Base-by-base conservation (phyloP, 1,140 invertebrate genomes). In the Caenorhabditis briggsae region DNA sequence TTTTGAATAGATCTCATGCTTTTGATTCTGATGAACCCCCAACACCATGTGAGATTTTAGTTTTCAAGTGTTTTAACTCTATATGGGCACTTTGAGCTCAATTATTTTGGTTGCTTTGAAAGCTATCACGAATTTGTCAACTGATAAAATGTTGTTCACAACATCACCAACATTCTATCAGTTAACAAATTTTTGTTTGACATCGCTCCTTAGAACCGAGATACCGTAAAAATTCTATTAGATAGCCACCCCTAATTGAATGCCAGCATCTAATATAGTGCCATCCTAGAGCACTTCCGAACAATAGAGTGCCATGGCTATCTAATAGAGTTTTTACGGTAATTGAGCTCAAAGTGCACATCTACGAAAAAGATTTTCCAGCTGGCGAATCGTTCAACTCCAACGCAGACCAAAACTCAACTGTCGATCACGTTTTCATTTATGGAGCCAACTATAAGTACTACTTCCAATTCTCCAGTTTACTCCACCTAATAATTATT, bases 1-100 rank as follows among this genome's bases (percentile, higher is more conserved):
- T 92, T 20, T 82, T 92, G 8, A 92, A 92, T 53, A 82, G 91
- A 56, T 87, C 89, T 23, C 91, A 91, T 61, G 91, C 90, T 12
- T 91, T 92, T 84, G 90, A 92, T 55, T 84, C 59, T 20, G 90
- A 91, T 33, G 90, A 88, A 8, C 65, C 83, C 14, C 86, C 82
- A 20, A 88, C 88, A 3, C 88, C 86, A 41, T 85, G 82, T 88
- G 33, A 70, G 61, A 16, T 23, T 41, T 58, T 87, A 61, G 5
- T 85, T 20, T 50, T 20, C n/a, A 41, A 74, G 5, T 82, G 14
- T 23, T 58, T 46, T 70, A 33, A 33, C 33, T 33, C 33, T 33
- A 33, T 33, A 33, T 33, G 33, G 33, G 20, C 20, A 56, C 9
- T 53, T 53, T 11, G 33, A 46, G 11, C 43, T 23, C n/a, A 23